Conservation (phyloP, 2,888 invertebrate genomes). For the Pristionchus arcanus region DNA sequence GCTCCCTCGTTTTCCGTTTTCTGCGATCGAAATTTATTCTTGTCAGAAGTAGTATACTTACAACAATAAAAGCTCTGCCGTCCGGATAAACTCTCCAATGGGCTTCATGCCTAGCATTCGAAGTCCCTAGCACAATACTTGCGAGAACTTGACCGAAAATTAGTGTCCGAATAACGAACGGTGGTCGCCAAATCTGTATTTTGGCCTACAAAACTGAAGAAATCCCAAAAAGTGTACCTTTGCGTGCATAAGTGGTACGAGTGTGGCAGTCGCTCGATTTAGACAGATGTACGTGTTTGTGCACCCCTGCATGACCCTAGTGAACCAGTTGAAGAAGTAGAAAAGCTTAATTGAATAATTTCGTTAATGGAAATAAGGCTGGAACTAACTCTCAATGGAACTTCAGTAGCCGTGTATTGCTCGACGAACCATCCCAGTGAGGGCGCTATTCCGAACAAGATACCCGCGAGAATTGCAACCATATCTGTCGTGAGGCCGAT, state of each 20-base stretch:
- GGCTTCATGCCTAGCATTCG: not conserved
- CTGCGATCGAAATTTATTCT: not conserved
- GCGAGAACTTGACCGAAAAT: not conserved
- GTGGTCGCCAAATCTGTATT: not conserved
- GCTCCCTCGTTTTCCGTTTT: not conserved
- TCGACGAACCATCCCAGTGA: not conserved
- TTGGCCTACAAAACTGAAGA: not conserved
- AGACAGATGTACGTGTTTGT: not conserved
- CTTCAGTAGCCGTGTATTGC: not conserved
- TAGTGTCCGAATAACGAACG: not conserved
- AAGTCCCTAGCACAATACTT: not conserved
- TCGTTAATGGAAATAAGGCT: not conserved
- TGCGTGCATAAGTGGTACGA: not conserved
- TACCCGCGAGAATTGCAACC: not conserved
- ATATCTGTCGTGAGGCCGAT: not conserved
- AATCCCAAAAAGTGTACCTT: not conserved
- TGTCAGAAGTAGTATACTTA: not conserved
- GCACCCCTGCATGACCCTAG: not conserved
- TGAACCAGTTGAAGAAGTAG: not conserved
- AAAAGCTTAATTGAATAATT: not conserved
- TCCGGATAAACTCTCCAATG: not conserved
- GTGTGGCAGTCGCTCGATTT: not conserved
- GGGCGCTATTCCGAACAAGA: not conserved
- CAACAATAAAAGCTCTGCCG: not conserved
- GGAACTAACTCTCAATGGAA: not conserved